These are phyloP conservation scores for Scaptomyza pallida DNA, from an alignment of 1,140 invertebrate genomes.

Conservation along the genomic window DNA sequence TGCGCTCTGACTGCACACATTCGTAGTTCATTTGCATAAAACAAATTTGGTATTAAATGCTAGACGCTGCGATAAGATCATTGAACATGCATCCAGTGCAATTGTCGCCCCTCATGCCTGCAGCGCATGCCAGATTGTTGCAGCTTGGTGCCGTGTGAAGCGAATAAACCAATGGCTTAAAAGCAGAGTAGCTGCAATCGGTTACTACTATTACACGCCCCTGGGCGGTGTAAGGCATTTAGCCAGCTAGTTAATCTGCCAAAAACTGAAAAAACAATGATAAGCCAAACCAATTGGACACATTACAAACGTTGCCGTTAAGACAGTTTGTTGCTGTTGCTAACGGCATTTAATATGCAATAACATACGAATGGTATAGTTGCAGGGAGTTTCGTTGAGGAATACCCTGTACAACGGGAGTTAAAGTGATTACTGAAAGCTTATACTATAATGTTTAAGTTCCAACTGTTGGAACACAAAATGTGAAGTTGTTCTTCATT, in stretches of 20 bases:
- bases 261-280: conserved; percentile 31
- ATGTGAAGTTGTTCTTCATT: background rate
- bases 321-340: conserved; percentile 11
- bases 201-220: background rate
- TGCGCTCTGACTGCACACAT: conserved; percentile 37
- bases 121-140: background rate
- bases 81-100: conserved; percentile 52
- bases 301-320: conserved; percentile 74
- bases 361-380: background rate
- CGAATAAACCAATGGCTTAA: conserved; percentile 62
- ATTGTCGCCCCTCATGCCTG: conserved; percentile 27
- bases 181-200: conserved; percentile 44
- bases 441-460: too few species aligned
- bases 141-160: conserved; percentile 37
- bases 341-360: conserved; percentile 54
- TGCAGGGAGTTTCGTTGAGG: background rate
- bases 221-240: conserved; percentile 9
- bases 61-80: conserved; percentile 73
- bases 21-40: conserved; percentile 77
- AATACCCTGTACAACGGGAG: background rate
- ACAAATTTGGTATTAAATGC: conserved; percentile 83
- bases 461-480: too few species aligned
- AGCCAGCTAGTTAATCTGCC: conserved; percentile 41
- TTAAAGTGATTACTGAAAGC: background rate
- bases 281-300: conserved; percentile 55